Conservation (phyloP, 1,140 invertebrate genomes). For the Papilio dardanus region DNA sequence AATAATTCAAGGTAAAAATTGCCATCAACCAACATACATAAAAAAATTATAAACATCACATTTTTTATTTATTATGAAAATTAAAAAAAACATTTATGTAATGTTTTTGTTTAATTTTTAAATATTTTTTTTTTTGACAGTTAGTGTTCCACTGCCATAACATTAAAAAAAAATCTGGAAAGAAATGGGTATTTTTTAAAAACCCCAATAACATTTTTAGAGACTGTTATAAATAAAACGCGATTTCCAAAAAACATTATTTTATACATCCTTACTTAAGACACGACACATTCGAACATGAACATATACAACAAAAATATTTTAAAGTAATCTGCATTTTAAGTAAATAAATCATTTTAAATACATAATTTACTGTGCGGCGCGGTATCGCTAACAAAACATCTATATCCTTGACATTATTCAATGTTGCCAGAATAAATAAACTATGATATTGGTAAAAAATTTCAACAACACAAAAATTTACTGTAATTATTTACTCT, state of each 20-base stretch:
- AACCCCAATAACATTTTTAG: too few species aligned
- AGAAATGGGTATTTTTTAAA: too few species aligned
- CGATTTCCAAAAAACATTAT: conserved; percentile 57
- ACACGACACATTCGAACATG: conserved; percentile 64
- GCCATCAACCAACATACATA: too few species aligned
- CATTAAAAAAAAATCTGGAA: too few species aligned
- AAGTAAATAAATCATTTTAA: conserved; percentile 63
- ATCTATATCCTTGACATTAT: conserved; percentile 41
- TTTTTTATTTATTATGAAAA: too few species aligned
- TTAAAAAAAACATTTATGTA: background rate
- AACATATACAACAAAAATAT: conserved; percentile 67
- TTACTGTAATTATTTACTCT: conserved; percentile 10
- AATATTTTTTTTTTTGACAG: too few species aligned
- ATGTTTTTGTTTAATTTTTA: too few species aligned
- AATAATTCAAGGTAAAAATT: conserved; percentile 4
- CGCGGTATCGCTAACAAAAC: conserved; percentile 53
- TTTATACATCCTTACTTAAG: conserved; percentile 62
- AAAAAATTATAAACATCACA: background rate
- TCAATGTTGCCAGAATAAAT: conserved; percentile 2
- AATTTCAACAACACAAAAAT: background rate
- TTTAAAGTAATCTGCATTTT: conserved; percentile 67
- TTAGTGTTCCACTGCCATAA: too few species aligned
- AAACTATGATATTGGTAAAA: background rate
- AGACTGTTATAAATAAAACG: conserved; percentile 54
- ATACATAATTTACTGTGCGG: conserved; percentile 53